Evolutionary conservation across 1,140 invertebrate genomes (phyloP), one percentile per base, ranked within the genome.

Genomic region (Lucilia sericata): DNA sequence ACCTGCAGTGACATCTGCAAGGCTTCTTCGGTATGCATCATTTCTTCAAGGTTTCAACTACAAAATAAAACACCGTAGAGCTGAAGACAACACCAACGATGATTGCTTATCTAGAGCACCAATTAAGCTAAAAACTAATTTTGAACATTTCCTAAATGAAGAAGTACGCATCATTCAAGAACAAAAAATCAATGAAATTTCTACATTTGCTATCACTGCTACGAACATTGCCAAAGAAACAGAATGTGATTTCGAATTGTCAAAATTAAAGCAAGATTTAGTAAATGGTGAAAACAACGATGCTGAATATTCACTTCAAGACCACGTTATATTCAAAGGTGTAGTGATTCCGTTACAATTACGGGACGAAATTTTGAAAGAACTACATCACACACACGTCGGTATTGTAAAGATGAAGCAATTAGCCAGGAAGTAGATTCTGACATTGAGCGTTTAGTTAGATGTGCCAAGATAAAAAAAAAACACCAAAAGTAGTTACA

Each of bases 1-100:
- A n/a, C n/a, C n/a, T n/a, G n/a, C 74, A 21, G 55, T 83, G 70
- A 55, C 83, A 76, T 76, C 80, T 74, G 70, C 60, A 21, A 83
- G 85, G 74, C 21, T 86, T 25, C 80, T 84, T 13, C 42, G 74
- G 4, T 86, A 83, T 65, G 76, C 78, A 21, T 60, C 83, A 60
- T 85, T 75, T 51, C 82, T 86, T 25, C 55, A 82, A 81, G 84
- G 82, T 13, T 85, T 86, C 83, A 82, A 86, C 47, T 86, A 84
- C 70, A 74, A 74, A 49, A 85, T 85, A n/a, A 80, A 47, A 82
- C 78, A 85, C n/a, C 78, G n/a, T n/a, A 83, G 82, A 85, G 84
- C 25, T 70, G 34, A 60, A 47, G 81, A 84, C 47, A 83, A 82
- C 36, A 19, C 21, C 13, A 76, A 85, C n/a, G 47, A 17, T 55